Evolutionary conservation across 2,888 invertebrate genomes (phyloP).

Genomic region (Acanthococcus lagerstroemiae): DNA sequence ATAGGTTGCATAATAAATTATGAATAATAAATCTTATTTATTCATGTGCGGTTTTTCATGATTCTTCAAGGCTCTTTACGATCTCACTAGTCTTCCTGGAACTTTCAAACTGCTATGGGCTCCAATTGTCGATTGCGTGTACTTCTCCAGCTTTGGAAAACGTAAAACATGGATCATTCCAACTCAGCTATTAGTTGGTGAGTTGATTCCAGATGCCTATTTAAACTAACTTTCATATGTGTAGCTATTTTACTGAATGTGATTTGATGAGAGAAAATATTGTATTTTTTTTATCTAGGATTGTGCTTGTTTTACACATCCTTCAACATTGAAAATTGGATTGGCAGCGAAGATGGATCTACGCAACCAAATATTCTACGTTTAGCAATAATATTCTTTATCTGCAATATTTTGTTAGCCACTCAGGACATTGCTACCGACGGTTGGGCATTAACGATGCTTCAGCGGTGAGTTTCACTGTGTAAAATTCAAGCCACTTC

Average conservation of each 20-base stretch:
- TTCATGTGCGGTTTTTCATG: too few relatives aligned
- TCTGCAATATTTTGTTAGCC: conserved; percentile 1
- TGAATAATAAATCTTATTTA: too few relatives aligned
- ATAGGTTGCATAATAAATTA: too few relatives aligned
- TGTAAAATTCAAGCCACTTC: too few relatives aligned
- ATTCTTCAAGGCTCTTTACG: too few relatives aligned
- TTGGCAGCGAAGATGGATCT: background rate
- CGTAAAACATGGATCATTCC: conserved; percentile 94
- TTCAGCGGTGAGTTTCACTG: conserved; percentile 32
- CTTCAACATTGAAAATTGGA: background rate
- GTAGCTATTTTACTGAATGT: too few relatives aligned
- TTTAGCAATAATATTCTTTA: conserved; percentile 5
- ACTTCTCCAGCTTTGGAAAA: conserved; percentile 70
- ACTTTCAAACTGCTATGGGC: conserved; percentile 93
- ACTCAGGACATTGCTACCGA: conserved; percentile 18
- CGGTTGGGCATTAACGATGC: conserved; percentile 28
- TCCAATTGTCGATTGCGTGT: conserved; percentile 91
- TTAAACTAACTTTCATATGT: too few relatives aligned
- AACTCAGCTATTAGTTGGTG: too few relatives aligned
- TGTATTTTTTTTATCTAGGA: too few relatives aligned
- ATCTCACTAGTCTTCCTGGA: too few relatives aligned
- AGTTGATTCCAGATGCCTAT: too few relatives aligned
- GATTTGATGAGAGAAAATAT: too few relatives aligned
- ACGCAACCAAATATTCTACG: background rate
- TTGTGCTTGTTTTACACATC: background rate